These are phyloP conservation scores for Carduelis carduelis DNA, from an alignment of 2,797 vertebrate genomes.

Conservation along the genomic window DNA sequence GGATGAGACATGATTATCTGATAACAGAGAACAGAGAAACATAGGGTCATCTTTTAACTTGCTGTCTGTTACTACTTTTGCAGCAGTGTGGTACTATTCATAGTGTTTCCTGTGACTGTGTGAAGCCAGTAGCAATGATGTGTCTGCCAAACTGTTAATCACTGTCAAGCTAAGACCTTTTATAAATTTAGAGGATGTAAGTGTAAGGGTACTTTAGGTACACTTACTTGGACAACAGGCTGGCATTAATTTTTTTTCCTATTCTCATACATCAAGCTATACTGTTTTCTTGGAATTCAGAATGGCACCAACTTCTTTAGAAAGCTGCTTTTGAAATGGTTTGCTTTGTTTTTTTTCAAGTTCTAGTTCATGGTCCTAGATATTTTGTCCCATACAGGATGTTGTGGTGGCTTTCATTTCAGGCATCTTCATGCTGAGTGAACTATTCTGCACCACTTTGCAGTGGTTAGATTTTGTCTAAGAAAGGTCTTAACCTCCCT, in stretches of 20 bases:
- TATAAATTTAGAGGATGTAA: not conserved
- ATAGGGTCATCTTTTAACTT: not conserved
- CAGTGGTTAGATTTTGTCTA: not conserved
- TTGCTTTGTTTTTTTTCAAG: fast-evolving
- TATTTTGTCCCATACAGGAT: not conserved
- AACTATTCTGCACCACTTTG: not conserved
- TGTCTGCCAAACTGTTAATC: not conserved
- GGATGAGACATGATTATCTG: not conserved
- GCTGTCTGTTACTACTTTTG: not conserved
- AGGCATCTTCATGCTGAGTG: not conserved
- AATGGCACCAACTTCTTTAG: not conserved
- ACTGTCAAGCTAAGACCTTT: not conserved
- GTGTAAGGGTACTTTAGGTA: not conserved
- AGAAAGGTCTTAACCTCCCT: not conserved
- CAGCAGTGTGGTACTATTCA: not conserved
- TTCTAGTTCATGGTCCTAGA: not conserved
- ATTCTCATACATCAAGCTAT: not conserved
- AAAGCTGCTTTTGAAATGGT: not conserved
- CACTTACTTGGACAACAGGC: not conserved
- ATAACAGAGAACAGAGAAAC: not conserved
- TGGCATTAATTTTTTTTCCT: not conserved
- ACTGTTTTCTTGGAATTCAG: not conserved
- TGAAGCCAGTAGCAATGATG: not conserved
- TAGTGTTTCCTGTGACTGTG: not conserved
- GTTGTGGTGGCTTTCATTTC: not conserved